Evolutionary conservation across 2,888 invertebrate genomes (phyloP).

Genomic region (Hyposoter dolosus): DNA sequence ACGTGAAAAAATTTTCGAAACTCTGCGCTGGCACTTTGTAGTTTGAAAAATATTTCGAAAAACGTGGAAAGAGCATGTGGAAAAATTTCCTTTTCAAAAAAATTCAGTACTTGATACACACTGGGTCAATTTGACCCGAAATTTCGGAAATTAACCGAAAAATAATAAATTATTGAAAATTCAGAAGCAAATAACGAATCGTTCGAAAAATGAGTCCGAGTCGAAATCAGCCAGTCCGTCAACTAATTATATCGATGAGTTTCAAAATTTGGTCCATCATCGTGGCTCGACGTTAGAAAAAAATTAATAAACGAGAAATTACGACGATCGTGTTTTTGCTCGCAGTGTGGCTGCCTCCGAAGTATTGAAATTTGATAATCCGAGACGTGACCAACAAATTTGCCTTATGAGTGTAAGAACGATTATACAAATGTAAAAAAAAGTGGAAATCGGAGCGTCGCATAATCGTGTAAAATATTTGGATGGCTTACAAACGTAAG

Average conservation of each 20-base stretch:
- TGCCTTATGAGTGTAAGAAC: neutral
- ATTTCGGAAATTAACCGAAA: neutral
- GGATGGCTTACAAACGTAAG: conserved; percentile 83
- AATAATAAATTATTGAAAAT: too few relatives aligned
- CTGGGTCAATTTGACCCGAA: neutral
- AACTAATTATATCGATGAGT: neutral
- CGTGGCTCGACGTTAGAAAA: neutral
- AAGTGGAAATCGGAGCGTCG: neutral
- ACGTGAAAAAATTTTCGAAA: neutral
- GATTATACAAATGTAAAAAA: neutral
- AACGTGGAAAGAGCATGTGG: neutral
- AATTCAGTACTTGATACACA: neutral
- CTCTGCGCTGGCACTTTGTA: too few relatives aligned
- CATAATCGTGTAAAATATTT: conserved; percentile 67
- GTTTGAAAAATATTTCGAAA: neutral
- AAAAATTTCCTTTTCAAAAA: too few relatives aligned
- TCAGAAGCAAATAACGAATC: too few relatives aligned
- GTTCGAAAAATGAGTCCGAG: too few relatives aligned
- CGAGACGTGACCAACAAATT: neutral
- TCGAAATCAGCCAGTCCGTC: too few relatives aligned
- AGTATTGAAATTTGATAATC: neutral
- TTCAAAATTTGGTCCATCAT: neutral
- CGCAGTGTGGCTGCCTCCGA: neutral
- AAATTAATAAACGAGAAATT: neutral
- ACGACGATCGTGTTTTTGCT: neutral